Percentiles rank a stretch among this genome's conserved stretches.
Conservation (phyloP, 2,888 invertebrate genomes). For the Deilephila elpenor region DNA sequence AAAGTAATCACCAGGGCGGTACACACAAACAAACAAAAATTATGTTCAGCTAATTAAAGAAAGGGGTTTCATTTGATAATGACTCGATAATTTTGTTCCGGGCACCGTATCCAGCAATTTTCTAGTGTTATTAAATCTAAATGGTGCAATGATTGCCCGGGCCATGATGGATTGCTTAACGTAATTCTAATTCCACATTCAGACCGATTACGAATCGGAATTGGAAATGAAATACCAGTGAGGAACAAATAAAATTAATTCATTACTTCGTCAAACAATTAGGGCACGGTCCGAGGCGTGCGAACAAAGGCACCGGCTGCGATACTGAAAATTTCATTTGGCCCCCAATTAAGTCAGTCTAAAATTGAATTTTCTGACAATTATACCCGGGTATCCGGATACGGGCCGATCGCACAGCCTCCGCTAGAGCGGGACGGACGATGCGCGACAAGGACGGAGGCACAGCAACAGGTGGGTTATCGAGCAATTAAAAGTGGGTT, state of each 20-base stretch:
- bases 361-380: slow-evolving; percentile 81
- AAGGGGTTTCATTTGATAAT: slow-evolving; percentile 81
- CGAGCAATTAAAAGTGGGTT: slow-evolving; percentile 82
- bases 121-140: slow-evolving; percentile 74
- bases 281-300: slow-evolving; percentile 63
- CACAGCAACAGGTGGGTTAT: slow-evolving; percentile 80
- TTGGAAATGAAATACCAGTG: slow-evolving; percentile 19
- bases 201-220: slow-evolving; percentile 23
- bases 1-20: slow-evolving; percentile 73
- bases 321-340: slow-evolving; percentile 79
- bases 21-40: slow-evolving; percentile 79
- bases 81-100: slow-evolving; percentile 74
- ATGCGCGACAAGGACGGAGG: slow-evolving; percentile 51
- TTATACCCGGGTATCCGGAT: slow-evolving; percentile 78
- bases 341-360: slow-evolving; percentile 73
- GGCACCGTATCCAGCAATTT: slow-evolving; percentile 71
- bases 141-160: slow-evolving; percentile 65
- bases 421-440: slow-evolving; percentile 56
- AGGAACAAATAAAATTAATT: slow-evolving; percentile 60
- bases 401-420: slow-evolving; percentile 77
- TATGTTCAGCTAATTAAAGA: slow-evolving; percentile 80
- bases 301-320: slow-evolving; percentile 70
- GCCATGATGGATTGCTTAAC: slow-evolving; percentile 69
- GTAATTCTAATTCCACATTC: slow-evolving; percentile 47
- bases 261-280: slow-evolving; percentile 74